Percentiles rank a stretch among this genome's conserved stretches.
phyloP scores from a whole-genome alignment of 2,797 vertebrate genomes.

The Chaetodon trifasciatus region DNA sequence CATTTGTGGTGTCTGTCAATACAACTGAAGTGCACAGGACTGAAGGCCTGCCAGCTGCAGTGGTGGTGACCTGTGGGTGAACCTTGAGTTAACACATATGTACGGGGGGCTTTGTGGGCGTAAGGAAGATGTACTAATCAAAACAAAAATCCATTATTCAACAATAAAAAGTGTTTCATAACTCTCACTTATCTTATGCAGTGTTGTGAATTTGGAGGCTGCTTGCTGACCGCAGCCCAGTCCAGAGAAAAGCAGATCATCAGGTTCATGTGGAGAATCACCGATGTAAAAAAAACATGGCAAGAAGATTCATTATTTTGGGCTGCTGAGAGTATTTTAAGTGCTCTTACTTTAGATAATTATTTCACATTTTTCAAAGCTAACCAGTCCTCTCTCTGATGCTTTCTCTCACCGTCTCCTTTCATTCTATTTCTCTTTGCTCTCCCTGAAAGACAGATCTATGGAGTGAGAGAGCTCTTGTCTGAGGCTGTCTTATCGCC shows the following conservation, averaged over 20 bases:
- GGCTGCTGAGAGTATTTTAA: constrained; percentile 64
- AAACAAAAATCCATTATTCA: constrained; percentile 57
- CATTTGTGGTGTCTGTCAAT: constrained; percentile 31
- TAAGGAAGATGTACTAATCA: constrained; percentile 12
- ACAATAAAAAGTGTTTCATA: constrained; percentile 24
- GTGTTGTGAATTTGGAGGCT: constrained; percentile 31
- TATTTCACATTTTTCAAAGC: constrained; percentile 60
- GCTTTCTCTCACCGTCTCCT: constrained; percentile 38
- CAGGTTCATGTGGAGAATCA: constrained; percentile 37
- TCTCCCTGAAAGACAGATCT: constrained; percentile 73
- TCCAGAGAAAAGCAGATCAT: constrained; percentile 18
- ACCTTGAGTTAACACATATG: constrained; percentile 35
- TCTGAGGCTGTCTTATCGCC: constrained; percentile 81
- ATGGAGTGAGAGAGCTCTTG: constrained; percentile 75
- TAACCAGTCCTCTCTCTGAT: constrained; percentile 41
- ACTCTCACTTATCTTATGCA: constrained; percentile 32
- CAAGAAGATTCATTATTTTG: constrained; percentile 66
- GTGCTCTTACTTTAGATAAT: constrained; percentile 74
- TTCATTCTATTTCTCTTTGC: constrained; percentile 69
- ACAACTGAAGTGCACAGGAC: constrained; percentile 30
- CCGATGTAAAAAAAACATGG: constrained; percentile 41
- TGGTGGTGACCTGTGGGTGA: constrained; percentile 27
- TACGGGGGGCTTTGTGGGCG: constrained; percentile 21
- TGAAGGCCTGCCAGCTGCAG: constrained; percentile 35
- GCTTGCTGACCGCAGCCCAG: constrained; percentile 25